Base-by-base conservation (phyloP, 2,113 vertebrate genomes). In the Oreochromis aureus region DNA sequence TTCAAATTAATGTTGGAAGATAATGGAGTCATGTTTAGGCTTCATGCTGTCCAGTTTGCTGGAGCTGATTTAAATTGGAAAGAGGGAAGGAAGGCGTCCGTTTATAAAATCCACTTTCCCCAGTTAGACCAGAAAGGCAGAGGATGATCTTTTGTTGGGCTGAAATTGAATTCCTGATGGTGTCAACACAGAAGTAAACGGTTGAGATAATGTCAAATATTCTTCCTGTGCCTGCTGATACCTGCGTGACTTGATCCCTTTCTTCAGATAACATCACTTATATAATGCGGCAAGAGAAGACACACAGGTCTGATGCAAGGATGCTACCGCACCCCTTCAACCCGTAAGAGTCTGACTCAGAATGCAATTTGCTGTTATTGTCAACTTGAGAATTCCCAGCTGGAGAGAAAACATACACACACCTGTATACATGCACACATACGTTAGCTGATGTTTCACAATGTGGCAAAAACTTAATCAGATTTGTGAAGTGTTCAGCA, bases 121-220 rank as follows among this genome's bases (percentile, higher is more conserved):
- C 53, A 34, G 48, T 54, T 18, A 84, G 58, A 88, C 53, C 89
- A 53, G 22, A 87, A 76, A 88, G 58, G 61, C 46, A 34, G 66
- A 55, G 46, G 85, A 73, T 78, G 87, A 91, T 91, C 32, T 86
- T 93, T 92, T 89, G 85, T 91, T 44, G 61, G 24, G 78, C 39
- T 87, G 27, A 93, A 92, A 93, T 93, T 87, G 86, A 92, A 91
- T 85, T 89, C 89, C 89, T 82, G 87, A 87, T 86, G 78, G 80
- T 90, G 81, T 91, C 89, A 86, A 91, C 86, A 81, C 22, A 36
- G 73, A 87, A 80, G 73, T 85, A 89, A 89, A 85, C 12, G n/a
- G 58, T 13, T 78, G 82, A 88, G 90, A 93, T 95, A 88, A 94
- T 89, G 89, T 94, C 86, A 93, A 88, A 94, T 88, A 87, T 89